Evolutionary conservation across 2,888 invertebrate species (phyloP).

Genomic region (Syrphus vitripennis): DNA sequence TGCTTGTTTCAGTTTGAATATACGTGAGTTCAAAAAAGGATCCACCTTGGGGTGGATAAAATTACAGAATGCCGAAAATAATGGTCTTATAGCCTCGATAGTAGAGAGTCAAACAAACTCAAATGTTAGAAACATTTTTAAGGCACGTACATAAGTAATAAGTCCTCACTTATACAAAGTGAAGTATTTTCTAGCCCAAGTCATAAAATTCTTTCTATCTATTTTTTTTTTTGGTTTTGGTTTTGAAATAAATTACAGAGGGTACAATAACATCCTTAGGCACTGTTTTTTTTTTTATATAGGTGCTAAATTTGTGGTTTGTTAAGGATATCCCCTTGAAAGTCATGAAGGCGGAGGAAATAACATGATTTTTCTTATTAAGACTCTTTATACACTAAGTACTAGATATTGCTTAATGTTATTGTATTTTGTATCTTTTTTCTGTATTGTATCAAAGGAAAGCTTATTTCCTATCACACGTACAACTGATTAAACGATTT

Average conservation of each 20-base stretch:
- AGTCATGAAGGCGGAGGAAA: constrained; percentile 7
- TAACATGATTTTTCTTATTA: constrained; percentile 21
- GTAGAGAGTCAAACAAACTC: neutral
- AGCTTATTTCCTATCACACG: constrained; percentile 30
- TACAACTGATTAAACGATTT: constrained; percentile 66
- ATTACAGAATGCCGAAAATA: constrained; percentile 42
- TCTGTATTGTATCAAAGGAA: neutral
- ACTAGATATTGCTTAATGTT: neutral
- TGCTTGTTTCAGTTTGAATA: constrained; percentile 31
- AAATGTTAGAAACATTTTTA: constrained; percentile 17
- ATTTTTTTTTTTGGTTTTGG: neutral
- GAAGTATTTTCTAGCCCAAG: constrained; percentile 16
- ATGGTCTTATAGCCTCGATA: neutral
- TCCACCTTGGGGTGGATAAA: constrained; percentile 2
- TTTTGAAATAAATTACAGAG: constrained; percentile 42
- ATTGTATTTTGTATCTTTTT: neutral
- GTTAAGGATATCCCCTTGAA: constrained; percentile 11
- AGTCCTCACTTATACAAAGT: constrained; percentile 46
- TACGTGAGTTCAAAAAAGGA: neutral
- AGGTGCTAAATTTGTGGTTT: constrained; percentile 25
- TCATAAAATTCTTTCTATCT: constrained; percentile 43
- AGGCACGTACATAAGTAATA: constrained; percentile 60
- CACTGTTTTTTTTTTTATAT: neutral
- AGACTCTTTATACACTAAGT: neutral
- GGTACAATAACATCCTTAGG: neutral